phyloP scores from a whole-genome alignment of 2,888 invertebrate species.

The Petrophora chlorosata region DNA sequence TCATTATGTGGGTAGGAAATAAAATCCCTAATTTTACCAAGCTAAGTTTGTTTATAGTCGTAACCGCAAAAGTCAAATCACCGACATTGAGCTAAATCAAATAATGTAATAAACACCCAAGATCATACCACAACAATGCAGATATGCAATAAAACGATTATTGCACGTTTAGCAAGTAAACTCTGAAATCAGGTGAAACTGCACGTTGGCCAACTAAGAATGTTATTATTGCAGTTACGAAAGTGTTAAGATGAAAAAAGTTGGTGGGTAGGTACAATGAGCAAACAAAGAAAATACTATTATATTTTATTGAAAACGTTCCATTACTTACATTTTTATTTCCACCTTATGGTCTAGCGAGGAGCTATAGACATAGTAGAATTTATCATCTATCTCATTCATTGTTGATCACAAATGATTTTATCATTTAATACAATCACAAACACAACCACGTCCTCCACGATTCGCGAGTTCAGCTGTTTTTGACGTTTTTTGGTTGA shows the following conservation, averaged over 20 bases:
- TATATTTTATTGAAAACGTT: too few species aligned
- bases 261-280: not conserved
- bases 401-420: slow-evolving; percentile 57
- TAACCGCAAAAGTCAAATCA: slow-evolving; percentile 2
- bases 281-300: slow-evolving; percentile 3
- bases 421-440: slow-evolving; percentile 1
- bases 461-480: slow-evolving; percentile 27
- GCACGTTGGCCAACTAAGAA: slow-evolving; percentile 6
- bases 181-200: slow-evolving; percentile 4
- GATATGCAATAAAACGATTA: not conserved
- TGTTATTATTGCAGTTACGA: slow-evolving; percentile 16
- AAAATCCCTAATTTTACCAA: too few species aligned
- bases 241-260: slow-evolving; percentile 8
- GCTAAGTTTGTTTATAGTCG: not conserved
- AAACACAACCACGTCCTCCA: not conserved
- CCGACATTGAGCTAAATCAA: not conserved
- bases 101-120: too few species aligned
- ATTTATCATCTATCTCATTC: slow-evolving; percentile 91
- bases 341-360: slow-evolving; percentile 93
- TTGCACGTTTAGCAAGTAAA: slow-evolving; percentile 4
- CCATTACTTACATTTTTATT: slow-evolving; percentile 96
- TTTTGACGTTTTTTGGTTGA: slow-evolving; percentile 22
- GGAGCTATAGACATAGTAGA: slow-evolving; percentile 95
- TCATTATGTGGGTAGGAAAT: too few species aligned
- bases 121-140: not conserved